Conservation (phyloP, 2,888 invertebrate species). For the Caenorhabditis sp. region DNA sequence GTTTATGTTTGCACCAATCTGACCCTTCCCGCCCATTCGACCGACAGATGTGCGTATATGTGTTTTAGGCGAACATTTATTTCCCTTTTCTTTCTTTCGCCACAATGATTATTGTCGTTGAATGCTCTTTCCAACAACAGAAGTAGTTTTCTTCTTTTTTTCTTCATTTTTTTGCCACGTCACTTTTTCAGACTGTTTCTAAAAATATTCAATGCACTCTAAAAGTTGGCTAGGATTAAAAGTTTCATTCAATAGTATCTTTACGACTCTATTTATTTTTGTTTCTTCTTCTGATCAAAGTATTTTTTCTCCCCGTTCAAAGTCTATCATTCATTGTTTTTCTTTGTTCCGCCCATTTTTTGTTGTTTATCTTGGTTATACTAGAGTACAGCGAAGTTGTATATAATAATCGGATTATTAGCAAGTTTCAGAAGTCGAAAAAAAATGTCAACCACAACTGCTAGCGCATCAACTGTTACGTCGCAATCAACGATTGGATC, state of each 20-base stretch:
- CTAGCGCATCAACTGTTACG: neutral
- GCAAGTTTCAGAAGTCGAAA: too few relatives aligned
- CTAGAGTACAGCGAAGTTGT: neutral
- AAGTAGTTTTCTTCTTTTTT: neutral
- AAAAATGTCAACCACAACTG: too few relatives aligned
- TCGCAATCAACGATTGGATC: neutral
- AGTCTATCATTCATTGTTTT: neutral
- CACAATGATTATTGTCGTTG: neutral
- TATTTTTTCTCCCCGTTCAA: neutral
- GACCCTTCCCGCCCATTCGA: neutral
- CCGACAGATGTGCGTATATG: conserved; percentile 1
- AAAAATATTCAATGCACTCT: neutral
- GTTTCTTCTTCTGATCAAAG: neutral
- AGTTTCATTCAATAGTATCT: too few relatives aligned
- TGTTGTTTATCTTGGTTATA: neutral
- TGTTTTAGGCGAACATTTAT: neutral
- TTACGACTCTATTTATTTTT: neutral
- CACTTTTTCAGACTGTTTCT: neutral
- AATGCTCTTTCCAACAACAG: neutral
- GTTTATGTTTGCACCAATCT: neutral
- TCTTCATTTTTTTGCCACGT: neutral
- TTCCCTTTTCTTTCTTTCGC: neutral
- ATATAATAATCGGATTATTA: neutral
- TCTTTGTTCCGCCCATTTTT: neutral
- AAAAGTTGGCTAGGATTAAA: too few relatives aligned